A percentile compares a stretch with the other conserved stretches of the same genome.
phyloP scores from a whole-genome alignment of 2,888 invertebrate species.

The Trachelus stipa region DNA sequence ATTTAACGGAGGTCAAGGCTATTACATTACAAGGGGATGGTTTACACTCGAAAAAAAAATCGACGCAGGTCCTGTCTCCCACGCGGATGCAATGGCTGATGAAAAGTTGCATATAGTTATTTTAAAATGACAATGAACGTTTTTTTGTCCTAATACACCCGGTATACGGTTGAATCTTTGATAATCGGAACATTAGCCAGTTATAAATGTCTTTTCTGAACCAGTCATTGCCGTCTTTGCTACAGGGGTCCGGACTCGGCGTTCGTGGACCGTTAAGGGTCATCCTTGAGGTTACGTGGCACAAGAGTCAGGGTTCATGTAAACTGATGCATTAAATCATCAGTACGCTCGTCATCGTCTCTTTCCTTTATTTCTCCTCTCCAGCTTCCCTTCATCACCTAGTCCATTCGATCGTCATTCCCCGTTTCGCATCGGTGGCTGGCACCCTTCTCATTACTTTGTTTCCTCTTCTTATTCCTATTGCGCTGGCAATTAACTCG shows the following conservation, averaged over 20 bases:
- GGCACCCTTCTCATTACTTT: background rate
- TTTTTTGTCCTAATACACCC: background rate
- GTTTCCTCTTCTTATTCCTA: background rate
- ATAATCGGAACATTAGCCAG: background rate
- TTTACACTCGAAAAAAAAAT: no score
- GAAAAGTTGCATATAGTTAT: background rate
- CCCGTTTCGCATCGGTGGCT: background rate
- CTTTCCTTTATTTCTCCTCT: background rate
- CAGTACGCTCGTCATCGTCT: constrained; percentile 20
- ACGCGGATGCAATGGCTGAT: background rate
- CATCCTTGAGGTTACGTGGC: constrained; percentile 28
- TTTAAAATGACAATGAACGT: background rate
- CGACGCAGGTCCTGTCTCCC: no score
- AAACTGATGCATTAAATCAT: constrained; percentile 43
- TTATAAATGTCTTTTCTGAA: background rate
- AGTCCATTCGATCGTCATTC: background rate
- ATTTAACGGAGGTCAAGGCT: background rate
- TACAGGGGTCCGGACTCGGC: background rate
- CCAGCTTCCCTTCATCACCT: background rate
- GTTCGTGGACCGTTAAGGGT: constrained; percentile 11
- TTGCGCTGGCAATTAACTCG: background rate
- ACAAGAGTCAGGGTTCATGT: constrained; percentile 47
- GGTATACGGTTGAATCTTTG: background rate
- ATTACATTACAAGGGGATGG: background rate
- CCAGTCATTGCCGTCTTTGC: background rate